phyloP scores from a whole-genome alignment of 2,797 vertebrate genomes.

The Rousettus madagascariensis region DNA sequence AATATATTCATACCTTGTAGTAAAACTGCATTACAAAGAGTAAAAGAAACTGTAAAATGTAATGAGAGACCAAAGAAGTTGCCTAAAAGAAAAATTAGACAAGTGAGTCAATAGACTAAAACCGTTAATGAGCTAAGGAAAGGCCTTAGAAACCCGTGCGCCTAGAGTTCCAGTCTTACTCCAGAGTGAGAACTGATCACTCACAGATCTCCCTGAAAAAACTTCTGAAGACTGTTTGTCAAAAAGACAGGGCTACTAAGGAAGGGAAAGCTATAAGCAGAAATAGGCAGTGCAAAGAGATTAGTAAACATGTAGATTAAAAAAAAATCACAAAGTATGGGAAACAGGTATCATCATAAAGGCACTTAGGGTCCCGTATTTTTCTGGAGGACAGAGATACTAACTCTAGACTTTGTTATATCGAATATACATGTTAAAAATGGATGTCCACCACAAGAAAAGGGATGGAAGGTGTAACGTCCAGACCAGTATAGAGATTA shows the following conservation, averaged over 20 bases:
- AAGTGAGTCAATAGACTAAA: not conserved
- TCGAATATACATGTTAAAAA: constrained; percentile 1
- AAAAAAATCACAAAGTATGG: not conserved
- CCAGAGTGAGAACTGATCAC: not conserved
- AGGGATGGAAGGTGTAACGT: not conserved
- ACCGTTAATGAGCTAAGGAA: not conserved
- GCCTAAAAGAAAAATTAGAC: not conserved
- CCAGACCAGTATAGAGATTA: not conserved
- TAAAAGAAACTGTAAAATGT: not conserved
- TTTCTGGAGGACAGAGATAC: not conserved
- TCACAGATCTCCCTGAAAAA: not conserved
- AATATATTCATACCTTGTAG: not conserved
- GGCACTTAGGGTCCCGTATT: not conserved
- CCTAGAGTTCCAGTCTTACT: not conserved
- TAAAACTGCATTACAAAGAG: not conserved
- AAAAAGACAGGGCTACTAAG: not conserved
- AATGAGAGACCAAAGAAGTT: not conserved
- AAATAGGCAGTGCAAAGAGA: not conserved
- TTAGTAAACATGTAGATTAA: not conserved
- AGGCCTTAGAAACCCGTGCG: not conserved
- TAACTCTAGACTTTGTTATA: not conserved
- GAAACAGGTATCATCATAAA: not conserved
- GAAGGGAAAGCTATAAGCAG: not conserved
- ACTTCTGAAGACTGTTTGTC: not conserved
- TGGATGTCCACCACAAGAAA: not conserved